Percentiles rank a stretch among this genome's conserved stretches.
These are phyloP conservation scores for Gadopsis bispinosus DNA, from an alignment of 2,797 vertebrate species.

Conservation along the genomic window DNA sequence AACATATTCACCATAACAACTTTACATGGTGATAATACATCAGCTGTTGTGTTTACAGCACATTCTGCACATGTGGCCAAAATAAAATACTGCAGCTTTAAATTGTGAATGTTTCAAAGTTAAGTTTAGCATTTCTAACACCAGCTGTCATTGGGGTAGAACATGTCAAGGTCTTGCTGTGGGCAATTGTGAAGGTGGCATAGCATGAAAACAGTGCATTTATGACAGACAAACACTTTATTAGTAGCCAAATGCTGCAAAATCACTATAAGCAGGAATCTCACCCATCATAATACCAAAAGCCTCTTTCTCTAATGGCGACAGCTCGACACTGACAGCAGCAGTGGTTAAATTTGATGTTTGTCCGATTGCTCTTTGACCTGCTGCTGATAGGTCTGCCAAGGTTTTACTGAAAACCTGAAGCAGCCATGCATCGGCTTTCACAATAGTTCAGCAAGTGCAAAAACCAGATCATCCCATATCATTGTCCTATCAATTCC, in stretches of 20 bases:
- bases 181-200: neutral
- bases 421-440: constrained; percentile 25
- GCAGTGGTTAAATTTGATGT: constrained; percentile 22
- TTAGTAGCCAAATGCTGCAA: constrained; percentile 27
- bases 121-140: neutral
- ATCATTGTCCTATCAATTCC: constrained; percentile 18
- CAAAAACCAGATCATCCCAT: constrained; percentile 34
- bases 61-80: neutral
- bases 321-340: constrained; percentile 19
- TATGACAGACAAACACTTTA: constrained; percentile 11
- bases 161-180: neutral
- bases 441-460: constrained; percentile 31
- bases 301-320: constrained; percentile 23
- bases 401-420: constrained; percentile 41
- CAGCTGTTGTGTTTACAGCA: neutral
- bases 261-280: constrained; percentile 7
- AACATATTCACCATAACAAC: neutral
- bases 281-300: neutral
- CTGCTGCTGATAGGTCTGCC: constrained; percentile 34
- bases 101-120: constrained; percentile 1
- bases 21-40: neutral
- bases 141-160: neutral
- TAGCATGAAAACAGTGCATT: neutral
- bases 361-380: constrained; percentile 49
- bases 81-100: neutral